Percentiles rank a stretch among this genome's conserved stretches.
phyloP scores from a whole-genome alignment of 2,888 invertebrate genomes.

The Phalera bucephala region DNA sequence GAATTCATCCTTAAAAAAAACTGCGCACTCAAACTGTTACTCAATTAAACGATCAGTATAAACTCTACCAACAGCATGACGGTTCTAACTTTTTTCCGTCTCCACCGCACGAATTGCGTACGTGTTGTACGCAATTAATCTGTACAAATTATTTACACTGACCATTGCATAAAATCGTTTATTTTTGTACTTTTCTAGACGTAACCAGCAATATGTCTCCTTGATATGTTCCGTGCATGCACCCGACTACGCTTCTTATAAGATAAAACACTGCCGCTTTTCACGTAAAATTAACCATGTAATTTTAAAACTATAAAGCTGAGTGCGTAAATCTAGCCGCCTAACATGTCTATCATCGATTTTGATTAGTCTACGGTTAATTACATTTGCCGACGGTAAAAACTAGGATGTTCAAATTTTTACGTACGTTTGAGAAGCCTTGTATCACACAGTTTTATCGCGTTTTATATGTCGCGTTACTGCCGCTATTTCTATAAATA shows the following conservation, averaged over 20 bases:
- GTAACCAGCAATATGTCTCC: slow-evolving; percentile 9
- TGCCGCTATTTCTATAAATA: too few species aligned
- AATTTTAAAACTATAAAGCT: slow-evolving; percentile 27
- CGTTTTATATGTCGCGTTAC: too few species aligned
- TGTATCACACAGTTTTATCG: too few species aligned
- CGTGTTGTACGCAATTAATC: slow-evolving; percentile 3
- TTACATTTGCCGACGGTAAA: slow-evolving; percentile 3
- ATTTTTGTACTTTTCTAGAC: slow-evolving; percentile 11
- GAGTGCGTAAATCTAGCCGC: slow-evolving; percentile 11
- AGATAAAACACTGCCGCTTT: slow-evolving; percentile 29
- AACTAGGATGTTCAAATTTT: too few species aligned
- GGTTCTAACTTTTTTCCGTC: neutral
- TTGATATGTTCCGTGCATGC: slow-evolving; percentile 9
- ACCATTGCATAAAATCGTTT: slow-evolving; percentile 21
- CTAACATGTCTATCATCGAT: slow-evolving; percentile 13
- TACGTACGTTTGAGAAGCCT: too few species aligned
- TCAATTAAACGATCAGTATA: too few species aligned
- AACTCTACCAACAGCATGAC: neutral
- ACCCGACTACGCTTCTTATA: slow-evolving; percentile 15
- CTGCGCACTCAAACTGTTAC: too few species aligned
- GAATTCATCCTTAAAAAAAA: too few species aligned
- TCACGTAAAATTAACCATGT: slow-evolving; percentile 28
- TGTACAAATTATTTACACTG: slow-evolving; percentile 12
- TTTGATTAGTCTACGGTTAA: slow-evolving; percentile 13
- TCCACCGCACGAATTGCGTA: neutral